Evolutionary conservation across 2,797 vertebrate species (phyloP).

Genomic region (Enteromius mattozi): DNA sequence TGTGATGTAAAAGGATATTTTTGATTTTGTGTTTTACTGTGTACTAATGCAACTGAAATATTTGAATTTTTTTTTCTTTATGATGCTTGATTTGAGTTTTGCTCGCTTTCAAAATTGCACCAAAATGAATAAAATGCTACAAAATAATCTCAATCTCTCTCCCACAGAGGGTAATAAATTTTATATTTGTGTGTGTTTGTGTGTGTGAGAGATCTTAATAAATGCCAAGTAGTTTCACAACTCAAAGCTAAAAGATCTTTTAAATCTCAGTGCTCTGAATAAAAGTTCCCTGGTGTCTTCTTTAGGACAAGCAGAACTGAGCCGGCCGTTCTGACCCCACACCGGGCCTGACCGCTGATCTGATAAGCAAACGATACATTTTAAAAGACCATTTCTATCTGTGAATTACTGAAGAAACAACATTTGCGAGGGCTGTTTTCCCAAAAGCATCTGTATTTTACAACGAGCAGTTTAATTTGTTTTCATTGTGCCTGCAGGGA

Average conservation of each 20-base stretch:
- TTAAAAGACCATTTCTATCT: constrained; percentile 12
- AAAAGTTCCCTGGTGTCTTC: not conserved
- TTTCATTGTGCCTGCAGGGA: constrained; percentile 82
- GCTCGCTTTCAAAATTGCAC: not conserved
- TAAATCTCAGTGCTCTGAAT: not conserved
- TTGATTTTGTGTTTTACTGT: not conserved
- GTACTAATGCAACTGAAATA: not conserved
- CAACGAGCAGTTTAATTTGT: constrained; percentile 85
- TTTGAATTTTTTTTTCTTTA: too few species aligned
- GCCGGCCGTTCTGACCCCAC: not conserved
- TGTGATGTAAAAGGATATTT: not conserved
- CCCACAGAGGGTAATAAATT: too few species aligned
- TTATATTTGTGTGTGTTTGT: not conserved
- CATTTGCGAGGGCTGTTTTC: constrained; percentile 81
- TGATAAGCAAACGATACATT: constrained; percentile 18
- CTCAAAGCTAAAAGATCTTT: constrained; percentile 9
- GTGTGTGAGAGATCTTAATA: not conserved
- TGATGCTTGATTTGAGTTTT: not conserved
- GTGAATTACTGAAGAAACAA: constrained; percentile 25
- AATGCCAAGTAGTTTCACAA: not conserved
- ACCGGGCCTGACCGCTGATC: not conserved
- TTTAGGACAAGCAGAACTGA: not conserved
- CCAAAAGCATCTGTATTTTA: constrained; percentile 86
- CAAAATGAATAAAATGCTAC: not conserved
- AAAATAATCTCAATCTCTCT: not conserved